These are phyloP conservation scores for Stegodyphus dumicola DNA, from an alignment of 1,140 invertebrate species.

Conservation along the genomic window DNA sequence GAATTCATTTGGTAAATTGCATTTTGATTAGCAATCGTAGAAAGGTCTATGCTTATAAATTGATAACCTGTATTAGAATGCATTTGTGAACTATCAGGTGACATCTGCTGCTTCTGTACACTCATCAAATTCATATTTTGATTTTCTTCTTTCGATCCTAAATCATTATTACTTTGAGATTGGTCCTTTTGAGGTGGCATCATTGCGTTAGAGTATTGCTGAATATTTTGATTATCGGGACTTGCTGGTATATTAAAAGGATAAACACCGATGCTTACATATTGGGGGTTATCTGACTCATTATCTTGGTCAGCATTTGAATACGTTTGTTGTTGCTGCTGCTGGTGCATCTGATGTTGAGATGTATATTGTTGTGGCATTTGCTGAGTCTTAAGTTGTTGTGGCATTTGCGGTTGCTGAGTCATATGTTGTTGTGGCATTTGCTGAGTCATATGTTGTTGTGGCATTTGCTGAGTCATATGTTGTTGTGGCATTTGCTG, in stretches of 20 bases:
- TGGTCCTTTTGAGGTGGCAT: background rate
- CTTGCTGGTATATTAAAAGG: background rate
- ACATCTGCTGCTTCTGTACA: background rate
- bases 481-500: too few relatives aligned
- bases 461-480: too few relatives aligned
- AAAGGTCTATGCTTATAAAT: background rate
- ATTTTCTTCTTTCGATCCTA: background rate
- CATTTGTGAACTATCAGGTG: background rate
- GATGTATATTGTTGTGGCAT: too few relatives aligned
- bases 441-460: too few relatives aligned
- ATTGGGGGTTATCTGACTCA: background rate
- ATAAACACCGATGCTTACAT: conserved; percentile 30
- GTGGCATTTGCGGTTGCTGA: too few relatives aligned
- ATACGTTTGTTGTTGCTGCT: background rate
- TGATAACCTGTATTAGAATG: background rate
- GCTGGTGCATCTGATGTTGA: too few relatives aligned
- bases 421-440: too few relatives aligned
- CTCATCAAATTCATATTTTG: background rate
- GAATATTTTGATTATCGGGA: background rate
- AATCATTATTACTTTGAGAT: background rate
- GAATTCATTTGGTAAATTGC: background rate
- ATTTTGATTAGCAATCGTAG: background rate
- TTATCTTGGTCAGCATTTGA: background rate
- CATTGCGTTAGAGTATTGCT: conserved; percentile 13
- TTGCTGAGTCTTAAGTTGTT: too few relatives aligned